A percentile compares a stretch with the other conserved stretches of the same genome.
phyloP scores from a whole-genome alignment of 1,140 invertebrate genomes.

The Anoplophora glabripennis region DNA sequence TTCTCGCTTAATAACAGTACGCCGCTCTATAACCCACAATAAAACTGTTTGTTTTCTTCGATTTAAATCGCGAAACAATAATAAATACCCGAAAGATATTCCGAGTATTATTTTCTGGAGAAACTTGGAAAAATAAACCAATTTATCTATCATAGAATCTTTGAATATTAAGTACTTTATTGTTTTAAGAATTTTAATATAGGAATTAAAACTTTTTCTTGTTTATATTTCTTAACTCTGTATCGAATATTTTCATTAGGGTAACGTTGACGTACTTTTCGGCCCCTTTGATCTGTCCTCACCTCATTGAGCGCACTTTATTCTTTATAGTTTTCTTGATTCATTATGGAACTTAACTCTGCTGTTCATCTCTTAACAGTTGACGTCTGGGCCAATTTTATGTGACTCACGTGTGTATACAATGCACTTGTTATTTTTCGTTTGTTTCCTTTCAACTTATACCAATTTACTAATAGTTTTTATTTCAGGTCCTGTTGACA shows the following conservation, averaged over 20 bases:
- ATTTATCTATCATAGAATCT: conserved; percentile 15
- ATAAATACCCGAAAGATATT: too few relatives aligned
- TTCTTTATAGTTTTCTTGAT: conserved; percentile 40
- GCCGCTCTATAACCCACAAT: too few relatives aligned
- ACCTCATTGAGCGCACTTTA: conserved; percentile 38
- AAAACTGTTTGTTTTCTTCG: too few relatives aligned
- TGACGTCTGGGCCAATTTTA: conserved; percentile 40
- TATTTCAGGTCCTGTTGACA: conserved; percentile 4
- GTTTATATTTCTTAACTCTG: conserved; percentile 13
- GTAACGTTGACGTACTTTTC: conserved; percentile 32
- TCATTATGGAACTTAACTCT: conserved; percentile 38
- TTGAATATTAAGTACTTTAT: conserved; percentile 18
- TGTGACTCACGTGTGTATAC: conserved; percentile 43
- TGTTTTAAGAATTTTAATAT: conserved; percentile 21
- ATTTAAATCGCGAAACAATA: too few relatives aligned
- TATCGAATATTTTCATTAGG: conserved; percentile 34
- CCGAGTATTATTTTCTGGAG: conserved; percentile 11
- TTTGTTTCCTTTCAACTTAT: conserved; percentile 16
- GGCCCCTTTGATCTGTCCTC: conserved; percentile 39
- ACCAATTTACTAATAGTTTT: conserved; percentile 6
- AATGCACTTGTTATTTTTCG: conserved; percentile 21
- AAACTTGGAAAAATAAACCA: conserved; percentile 10
- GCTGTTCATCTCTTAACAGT: conserved; percentile 38
- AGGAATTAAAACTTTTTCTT: conserved; percentile 10
- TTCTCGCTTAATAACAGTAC: too few relatives aligned